Evolutionary conservation across 2,113 vertebrate species (phyloP).

Genomic region (Passer montanus): DNA sequence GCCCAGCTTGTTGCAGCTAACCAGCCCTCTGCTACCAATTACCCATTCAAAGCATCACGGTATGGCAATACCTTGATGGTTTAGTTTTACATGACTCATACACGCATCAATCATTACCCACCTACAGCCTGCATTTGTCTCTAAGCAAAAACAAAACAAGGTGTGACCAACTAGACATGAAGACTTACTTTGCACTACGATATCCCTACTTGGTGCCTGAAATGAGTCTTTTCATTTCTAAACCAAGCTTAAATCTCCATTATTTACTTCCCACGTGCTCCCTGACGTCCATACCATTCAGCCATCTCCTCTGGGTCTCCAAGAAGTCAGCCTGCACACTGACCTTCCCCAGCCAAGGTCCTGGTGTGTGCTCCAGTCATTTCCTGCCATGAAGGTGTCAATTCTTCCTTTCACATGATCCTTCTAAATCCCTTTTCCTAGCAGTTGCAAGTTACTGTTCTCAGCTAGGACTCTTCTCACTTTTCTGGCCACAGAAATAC

Average conservation of each 20-base stretch:
- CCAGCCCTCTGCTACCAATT: not conserved
- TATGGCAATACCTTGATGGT: not conserved
- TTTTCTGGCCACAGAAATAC: not conserved
- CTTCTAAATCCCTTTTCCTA: conserved; percentile 1
- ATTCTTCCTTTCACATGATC: conserved; percentile 19
- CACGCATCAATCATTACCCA: not conserved
- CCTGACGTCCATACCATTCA: fast-evolving
- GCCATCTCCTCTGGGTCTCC: not conserved
- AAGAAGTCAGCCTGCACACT: not conserved
- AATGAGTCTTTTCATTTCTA: not conserved
- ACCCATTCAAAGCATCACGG: not conserved
- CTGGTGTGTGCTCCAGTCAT: not conserved
- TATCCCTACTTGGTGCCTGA: not conserved
- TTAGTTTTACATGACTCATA: not conserved
- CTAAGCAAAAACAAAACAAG: not conserved
- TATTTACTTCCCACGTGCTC: not conserved
- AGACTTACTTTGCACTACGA: not conserved
- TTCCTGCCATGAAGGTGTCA: conserved; percentile 3
- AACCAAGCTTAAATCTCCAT: not conserved
- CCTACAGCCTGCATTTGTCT: not conserved
- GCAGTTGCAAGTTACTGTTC: not conserved
- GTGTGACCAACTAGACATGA: not conserved
- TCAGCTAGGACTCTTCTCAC: not conserved
- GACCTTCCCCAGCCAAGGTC: not conserved
- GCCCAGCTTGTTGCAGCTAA: not conserved